Conservation (phyloP, 2,797 vertebrate genomes). For the Intellagama lesueurii region DNA sequence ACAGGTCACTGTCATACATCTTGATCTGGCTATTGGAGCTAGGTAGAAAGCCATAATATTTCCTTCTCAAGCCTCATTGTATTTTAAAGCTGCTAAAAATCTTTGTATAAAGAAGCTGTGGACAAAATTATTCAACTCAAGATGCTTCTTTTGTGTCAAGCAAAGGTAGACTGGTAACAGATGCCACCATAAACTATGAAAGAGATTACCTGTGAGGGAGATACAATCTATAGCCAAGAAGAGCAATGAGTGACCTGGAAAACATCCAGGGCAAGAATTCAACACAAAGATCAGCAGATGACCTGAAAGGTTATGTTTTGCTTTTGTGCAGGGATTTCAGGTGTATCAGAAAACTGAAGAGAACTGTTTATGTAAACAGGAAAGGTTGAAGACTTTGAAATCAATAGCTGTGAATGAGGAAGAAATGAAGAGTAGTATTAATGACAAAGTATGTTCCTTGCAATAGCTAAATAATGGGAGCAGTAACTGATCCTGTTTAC, state of each 20-base stretch:
- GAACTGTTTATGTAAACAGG: slow-evolving; percentile 30
- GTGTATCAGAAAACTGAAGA: slow-evolving; percentile 58
- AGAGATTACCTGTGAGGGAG: slow-evolving; percentile 19
- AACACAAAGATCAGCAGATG: slow-evolving; percentile 55
- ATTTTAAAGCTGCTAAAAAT: slow-evolving; percentile 13
- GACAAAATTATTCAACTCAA: slow-evolving; percentile 35
- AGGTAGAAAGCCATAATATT: neutral
- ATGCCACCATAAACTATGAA: slow-evolving; percentile 29
- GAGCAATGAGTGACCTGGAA: slow-evolving; percentile 37
- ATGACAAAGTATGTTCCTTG: slow-evolving; percentile 33
- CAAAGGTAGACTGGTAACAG: slow-evolving; percentile 38
- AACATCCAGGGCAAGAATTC: slow-evolving; percentile 34
- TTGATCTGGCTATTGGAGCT: neutral
- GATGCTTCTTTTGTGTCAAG: slow-evolving; percentile 43
- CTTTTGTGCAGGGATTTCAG: slow-evolving; percentile 4
- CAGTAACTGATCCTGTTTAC: neutral
- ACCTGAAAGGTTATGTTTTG: neutral
- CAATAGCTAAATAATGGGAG: slow-evolving; percentile 15
- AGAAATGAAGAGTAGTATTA: neutral
- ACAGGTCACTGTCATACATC: slow-evolving; percentile 11
- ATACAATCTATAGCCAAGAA: slow-evolving; percentile 20
- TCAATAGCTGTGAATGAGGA: neutral
- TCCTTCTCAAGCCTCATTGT: neutral
- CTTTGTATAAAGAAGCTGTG: slow-evolving; percentile 29
- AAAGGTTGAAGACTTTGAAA: slow-evolving; percentile 52